Evolutionary conservation across 2,888 invertebrate genomes (phyloP).

Genomic region (Sesia bembeciformis): DNA sequence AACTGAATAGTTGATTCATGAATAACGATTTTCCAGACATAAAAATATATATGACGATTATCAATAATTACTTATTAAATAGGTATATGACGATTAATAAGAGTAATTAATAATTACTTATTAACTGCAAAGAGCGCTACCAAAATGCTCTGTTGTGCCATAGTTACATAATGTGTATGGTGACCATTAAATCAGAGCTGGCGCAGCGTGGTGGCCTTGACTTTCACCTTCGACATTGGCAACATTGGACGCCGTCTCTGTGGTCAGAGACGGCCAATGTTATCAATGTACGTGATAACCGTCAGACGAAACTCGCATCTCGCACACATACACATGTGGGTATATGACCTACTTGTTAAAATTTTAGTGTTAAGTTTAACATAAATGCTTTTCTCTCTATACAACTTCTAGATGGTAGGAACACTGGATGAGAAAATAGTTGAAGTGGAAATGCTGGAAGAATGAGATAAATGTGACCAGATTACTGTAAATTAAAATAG

Average conservation of each 20-base stretch:
- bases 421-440: no score
- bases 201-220: constrained; percentile 30
- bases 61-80: neutral
- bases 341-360: neutral
- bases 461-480: no score
- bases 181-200: constrained; percentile 15
- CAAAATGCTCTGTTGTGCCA: neutral
- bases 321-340: neutral
- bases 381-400: no score
- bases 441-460: no score
- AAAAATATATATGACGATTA: no score
- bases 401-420: no score
- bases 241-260: neutral
- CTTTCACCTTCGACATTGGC: constrained; percentile 45
- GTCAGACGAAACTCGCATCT: neutral
- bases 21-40: no score
- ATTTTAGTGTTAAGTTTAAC: neutral
- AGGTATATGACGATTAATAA: neutral
- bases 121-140: neutral
- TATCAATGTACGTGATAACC: neutral
- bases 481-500: no score
- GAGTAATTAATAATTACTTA: neutral
- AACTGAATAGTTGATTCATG: no score
- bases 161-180: constrained; percentile 28
- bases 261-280: neutral